Percentiles rank a stretch among this genome's conserved stretches.
Conservation (phyloP, 2,888 invertebrate species). For the Diogma glabrata region DNA sequence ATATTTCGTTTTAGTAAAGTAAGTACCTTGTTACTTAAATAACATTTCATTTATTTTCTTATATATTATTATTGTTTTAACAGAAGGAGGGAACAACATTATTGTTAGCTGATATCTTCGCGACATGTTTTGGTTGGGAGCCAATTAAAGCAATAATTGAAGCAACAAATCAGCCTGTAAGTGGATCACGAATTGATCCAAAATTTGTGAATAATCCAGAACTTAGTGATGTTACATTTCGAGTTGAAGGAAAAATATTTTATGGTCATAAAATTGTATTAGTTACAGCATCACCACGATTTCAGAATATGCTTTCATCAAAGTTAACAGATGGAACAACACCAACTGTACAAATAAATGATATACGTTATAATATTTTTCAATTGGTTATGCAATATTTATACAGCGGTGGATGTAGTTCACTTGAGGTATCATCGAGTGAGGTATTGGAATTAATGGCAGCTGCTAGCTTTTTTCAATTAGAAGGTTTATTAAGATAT, state of each 20-base stretch:
- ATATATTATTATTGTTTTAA: conserved; percentile 12
- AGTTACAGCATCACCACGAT: conserved; percentile 77
- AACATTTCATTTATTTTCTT: background rate
- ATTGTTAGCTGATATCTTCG: conserved; percentile 77
- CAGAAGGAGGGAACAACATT: conserved; percentile 82
- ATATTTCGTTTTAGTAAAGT: conserved; percentile 85
- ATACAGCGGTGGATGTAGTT: conserved; percentile 77
- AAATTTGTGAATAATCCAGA: conserved; percentile 91
- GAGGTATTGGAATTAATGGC: conserved; percentile 83
- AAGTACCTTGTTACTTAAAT: conserved; percentile 19
- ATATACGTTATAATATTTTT: conserved; percentile 85
- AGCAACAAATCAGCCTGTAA: conserved; percentile 47
- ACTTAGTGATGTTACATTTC: conserved; percentile 82
- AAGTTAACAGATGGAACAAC: conserved; percentile 61
- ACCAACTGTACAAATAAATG: conserved; percentile 83
- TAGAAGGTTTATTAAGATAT: conserved; percentile 71
- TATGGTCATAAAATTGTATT: conserved; percentile 91
- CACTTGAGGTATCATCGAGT: conserved; percentile 61
- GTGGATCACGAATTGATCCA: conserved; percentile 73
- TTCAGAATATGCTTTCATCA: conserved; percentile 73
- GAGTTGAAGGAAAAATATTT: conserved; percentile 81
- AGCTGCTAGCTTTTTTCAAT: conserved; percentile 83
- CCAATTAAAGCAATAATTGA: conserved; percentile 65
- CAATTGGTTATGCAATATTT: conserved; percentile 90
- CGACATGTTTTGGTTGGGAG: conserved; percentile 82